phyloP scores from a whole-genome alignment of 2,113 vertebrate species.

The Bungarus multicinctus region DNA sequence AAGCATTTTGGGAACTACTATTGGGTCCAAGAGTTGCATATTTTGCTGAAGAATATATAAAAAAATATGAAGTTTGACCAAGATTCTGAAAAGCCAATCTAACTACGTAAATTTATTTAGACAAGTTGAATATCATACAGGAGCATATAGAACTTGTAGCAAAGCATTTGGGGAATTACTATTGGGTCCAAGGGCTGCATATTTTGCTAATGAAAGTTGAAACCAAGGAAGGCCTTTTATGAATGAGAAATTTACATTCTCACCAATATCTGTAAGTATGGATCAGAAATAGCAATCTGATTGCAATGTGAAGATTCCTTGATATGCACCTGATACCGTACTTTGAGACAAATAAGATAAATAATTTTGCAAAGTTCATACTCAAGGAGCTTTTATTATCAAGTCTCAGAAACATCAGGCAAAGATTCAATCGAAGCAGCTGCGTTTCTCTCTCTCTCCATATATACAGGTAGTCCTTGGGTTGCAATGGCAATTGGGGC shows the following conservation, averaged over 20 bases:
- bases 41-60: not conserved
- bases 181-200: not conserved
- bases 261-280: not conserved
- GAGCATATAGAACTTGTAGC: not conserved
- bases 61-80: not conserved
- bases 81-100: not conserved
- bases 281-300: not conserved
- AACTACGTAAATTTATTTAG: not conserved
- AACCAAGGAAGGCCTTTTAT: not conserved
- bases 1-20: not conserved
- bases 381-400: not conserved
- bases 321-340: not conserved
- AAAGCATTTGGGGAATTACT: not conserved
- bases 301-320: not conserved
- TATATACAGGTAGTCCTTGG: not conserved
- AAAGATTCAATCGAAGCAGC: not conserved
- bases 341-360: not conserved
- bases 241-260: not conserved
- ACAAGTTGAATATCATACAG: not conserved
- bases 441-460: not conserved
- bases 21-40: not conserved
- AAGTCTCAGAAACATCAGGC: not conserved
- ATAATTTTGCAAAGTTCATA: not conserved
- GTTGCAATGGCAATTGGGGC: not conserved
- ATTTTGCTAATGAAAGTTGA: not conserved